Evolutionary conservation across 2,797 vertebrate genomes (phyloP), one percentile per base, ranked within the genome.

Genomic region (Astyanax mexicanus): DNA sequence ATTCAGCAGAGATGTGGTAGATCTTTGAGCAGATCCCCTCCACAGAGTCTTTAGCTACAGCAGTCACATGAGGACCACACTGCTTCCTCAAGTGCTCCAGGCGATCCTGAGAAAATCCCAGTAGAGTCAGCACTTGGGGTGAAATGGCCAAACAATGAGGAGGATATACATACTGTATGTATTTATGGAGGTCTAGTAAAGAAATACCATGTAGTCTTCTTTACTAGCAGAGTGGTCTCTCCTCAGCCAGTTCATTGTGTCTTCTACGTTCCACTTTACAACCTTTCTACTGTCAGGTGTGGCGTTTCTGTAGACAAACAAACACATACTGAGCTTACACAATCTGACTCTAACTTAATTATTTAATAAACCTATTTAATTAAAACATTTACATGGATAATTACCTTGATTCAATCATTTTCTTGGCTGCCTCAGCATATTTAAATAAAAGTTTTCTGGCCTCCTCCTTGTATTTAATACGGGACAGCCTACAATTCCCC

Each of bases 21-120:
- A 99, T 98, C 91, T 99, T 99, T 12, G 97, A 96, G 83, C 98
- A 99, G 88, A 99, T 99, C 81, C 97, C 98, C 76, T 99, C 98
- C 0, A 99, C 97, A 0, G 98, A 99, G 88, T 99, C 97, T 89
- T 97, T 98, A 66, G 98, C 98, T 0, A 98, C 97, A 0, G 96
- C 95, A 0, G 96, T 87, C 35, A 99, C 96, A 0, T 99, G 98
- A 67, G 98, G 97, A 6, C 98, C 98, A 10, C 98, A 99, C 80
- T 99, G 96, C 77, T 94, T 95, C 68, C 98, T 91, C 35, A 99
- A 89, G 87, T 99, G 98, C 65, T 99, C 98, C 83, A 99, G 92
- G 23, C 98, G 97, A 85, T 99, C 98, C 98, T 99, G 83, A 1
- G 74, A 74, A 58, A 75, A 37, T 6, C n/a, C 21, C 13, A 69